Conservation (phyloP, 2,113 vertebrate genomes). For the Ardeotis arabs region DNA sequence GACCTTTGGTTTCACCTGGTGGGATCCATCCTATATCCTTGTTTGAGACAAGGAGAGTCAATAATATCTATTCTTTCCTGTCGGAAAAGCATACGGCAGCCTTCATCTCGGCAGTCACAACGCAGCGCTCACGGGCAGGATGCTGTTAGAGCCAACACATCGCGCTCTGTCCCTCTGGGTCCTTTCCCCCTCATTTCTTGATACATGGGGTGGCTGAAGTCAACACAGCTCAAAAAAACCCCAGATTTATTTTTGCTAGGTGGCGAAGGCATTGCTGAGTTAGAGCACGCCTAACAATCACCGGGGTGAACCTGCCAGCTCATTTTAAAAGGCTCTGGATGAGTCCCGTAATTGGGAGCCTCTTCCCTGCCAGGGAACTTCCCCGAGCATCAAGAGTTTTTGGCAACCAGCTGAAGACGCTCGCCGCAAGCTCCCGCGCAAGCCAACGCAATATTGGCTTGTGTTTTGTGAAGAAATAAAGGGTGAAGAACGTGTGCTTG, state of each 20-base stretch:
- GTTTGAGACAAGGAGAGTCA: not conserved
- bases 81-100: not conserved
- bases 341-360: not conserved
- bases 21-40: not conserved
- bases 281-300: not conserved
- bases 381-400: not conserved
- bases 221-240: not conserved
- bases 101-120: not conserved
- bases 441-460: not conserved
- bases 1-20: not conserved
- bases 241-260: not conserved
- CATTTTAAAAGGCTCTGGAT: not conserved
- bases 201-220: not conserved
- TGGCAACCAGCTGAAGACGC: not conserved
- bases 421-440: fast-evolving
- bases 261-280: not conserved
- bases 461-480: not conserved
- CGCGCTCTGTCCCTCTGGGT: not conserved
- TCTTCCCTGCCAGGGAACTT: not conserved
- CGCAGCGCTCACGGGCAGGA: fast-evolving
- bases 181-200: not conserved
- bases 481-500: not conserved
- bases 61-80: not conserved
- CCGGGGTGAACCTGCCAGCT: fast-evolving
- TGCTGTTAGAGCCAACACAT: not conserved